These are phyloP conservation scores for Phoxinus dragarum DNA, from an alignment of 2,797 vertebrate genomes.

Conservation along the genomic window DNA sequence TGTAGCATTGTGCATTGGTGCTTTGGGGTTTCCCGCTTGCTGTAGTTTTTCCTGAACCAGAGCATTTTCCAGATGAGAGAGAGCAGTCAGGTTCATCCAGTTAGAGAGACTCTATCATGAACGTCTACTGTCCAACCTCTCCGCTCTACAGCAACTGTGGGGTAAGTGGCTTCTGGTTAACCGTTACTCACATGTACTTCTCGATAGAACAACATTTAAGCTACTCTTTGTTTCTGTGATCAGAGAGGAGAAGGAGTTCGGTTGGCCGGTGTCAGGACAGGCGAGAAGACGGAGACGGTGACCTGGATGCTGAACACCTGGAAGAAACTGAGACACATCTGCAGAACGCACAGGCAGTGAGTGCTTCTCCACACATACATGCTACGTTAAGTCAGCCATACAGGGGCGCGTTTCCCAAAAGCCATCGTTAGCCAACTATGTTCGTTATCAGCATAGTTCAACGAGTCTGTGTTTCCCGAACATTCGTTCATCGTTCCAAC, in stretches of 20 bases:
- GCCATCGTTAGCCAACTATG: too few species aligned
- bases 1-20: neutral
- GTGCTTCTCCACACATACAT: constrained; percentile 29
- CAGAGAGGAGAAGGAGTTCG: constrained; percentile 51
- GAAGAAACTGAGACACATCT: constrained; percentile 60
- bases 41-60: constrained; percentile 67
- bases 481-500: too few species aligned
- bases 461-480: too few species aligned
- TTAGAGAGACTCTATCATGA: constrained; percentile 93
- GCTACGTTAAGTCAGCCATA: neutral
- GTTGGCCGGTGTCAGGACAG: constrained; percentile 22
- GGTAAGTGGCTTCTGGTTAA: constrained; percentile 62
- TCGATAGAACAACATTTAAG: neutral
- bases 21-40: constrained; percentile 19
- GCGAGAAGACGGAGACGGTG: neutral
- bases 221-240: constrained; percentile 7
- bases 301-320: constrained; percentile 56
- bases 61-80: constrained; percentile 83
- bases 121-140: constrained; percentile 90
- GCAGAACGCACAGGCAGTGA: constrained; percentile 61
- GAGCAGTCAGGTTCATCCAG: constrained; percentile 90
- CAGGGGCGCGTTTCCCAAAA: too few species aligned
- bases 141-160: constrained; percentile 83
- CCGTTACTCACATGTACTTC: neutral
- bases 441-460: too few species aligned